Evolutionary conservation across 2,797 vertebrate species (phyloP).

Genomic region (Novumbra hubbsi): DNA sequence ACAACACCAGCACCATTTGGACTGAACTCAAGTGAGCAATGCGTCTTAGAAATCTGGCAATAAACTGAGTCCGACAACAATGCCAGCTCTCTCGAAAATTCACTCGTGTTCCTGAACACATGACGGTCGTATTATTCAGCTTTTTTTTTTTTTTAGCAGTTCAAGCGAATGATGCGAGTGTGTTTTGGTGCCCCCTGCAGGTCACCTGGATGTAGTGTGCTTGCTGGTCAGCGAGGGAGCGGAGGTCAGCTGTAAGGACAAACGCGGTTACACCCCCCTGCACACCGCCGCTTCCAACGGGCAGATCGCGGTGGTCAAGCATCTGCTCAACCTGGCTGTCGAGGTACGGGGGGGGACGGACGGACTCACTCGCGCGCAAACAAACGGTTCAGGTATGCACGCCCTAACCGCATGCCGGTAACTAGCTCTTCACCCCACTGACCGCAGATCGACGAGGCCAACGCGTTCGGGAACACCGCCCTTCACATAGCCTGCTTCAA

Average conservation of each 20-base stretch:
- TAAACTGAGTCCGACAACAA: not conserved
- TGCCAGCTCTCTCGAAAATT: not conserved
- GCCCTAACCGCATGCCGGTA: not conserved
- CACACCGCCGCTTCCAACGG: conserved; percentile 93
- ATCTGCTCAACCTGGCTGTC: conserved; percentile 90
- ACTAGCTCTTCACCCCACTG: not conserved
- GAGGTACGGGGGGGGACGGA: conserved; percentile 84
- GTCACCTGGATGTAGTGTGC: conserved; percentile 91
- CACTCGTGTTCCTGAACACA: not conserved
- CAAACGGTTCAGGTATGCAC: not conserved
- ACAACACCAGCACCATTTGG: too few relatives aligned
- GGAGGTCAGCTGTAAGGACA: conserved; percentile 94
- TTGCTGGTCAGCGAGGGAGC: conserved; percentile 92
- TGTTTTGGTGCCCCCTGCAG: conserved; percentile 63
- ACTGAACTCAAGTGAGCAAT: too few relatives aligned
- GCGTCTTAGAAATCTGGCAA: too few relatives aligned
- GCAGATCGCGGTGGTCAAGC: conserved; percentile 90
- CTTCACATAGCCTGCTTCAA: conserved; percentile 96
- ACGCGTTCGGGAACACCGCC: conserved; percentile 92
- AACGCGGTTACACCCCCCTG: conserved; percentile 94
- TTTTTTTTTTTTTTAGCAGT: not conserved
- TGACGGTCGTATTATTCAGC: not conserved
- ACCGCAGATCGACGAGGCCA: conserved; percentile 90
- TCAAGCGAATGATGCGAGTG: not conserved
- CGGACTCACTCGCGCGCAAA: not conserved